Evolutionary conservation across 2,888 invertebrate species (phyloP), one percentile per base, ranked within the genome.

Genomic region (Amphipyra tragopoginis): DNA sequence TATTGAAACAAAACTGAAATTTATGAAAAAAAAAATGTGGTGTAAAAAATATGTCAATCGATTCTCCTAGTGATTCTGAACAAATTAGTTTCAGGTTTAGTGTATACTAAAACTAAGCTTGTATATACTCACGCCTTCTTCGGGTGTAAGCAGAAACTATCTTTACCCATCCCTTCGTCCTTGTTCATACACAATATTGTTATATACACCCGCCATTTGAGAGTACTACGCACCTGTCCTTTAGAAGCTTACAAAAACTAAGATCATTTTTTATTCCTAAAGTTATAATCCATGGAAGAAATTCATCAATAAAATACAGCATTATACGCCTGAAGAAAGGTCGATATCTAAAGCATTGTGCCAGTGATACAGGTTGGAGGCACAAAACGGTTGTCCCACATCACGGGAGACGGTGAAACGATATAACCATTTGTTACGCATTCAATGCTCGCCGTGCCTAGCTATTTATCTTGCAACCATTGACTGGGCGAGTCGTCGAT

Each of bases 381-480:
- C 81, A 86, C 85, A 87, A 86, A 86, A 85, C 87, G 85, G 78
- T 85, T 83, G 86, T 83, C 86, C 84, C 85, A 71, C 84, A 87
- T 85, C 87, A 83, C 61, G 59, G 58, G 67, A 74, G 71, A 21
- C 21, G 61, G 65, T 79, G 83, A 83, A 83, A 81, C 79, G 82
- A 76, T 77, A 67, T 77, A 83, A 82, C 87, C 90, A 91, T 92
- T 92, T 90, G 90, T 92, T 90, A 92, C 85, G 83, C 84, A 89
- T 91, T 91, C 90, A 91, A 87, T 86, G 85, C 81, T 71, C 64
- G 79, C 77, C 79, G 74, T 75, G 77, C 80, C 77, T 72, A 74
- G 80, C 89, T 86, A 91, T 91, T 90, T 88, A 91, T 90, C 88
- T 87, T 83, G 65, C 77, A 59, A 77, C 85, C 83, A 88, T 89